Base-by-base conservation (phyloP, 2,888 invertebrate species). In the Leptinotarsa tumamoca region DNA sequence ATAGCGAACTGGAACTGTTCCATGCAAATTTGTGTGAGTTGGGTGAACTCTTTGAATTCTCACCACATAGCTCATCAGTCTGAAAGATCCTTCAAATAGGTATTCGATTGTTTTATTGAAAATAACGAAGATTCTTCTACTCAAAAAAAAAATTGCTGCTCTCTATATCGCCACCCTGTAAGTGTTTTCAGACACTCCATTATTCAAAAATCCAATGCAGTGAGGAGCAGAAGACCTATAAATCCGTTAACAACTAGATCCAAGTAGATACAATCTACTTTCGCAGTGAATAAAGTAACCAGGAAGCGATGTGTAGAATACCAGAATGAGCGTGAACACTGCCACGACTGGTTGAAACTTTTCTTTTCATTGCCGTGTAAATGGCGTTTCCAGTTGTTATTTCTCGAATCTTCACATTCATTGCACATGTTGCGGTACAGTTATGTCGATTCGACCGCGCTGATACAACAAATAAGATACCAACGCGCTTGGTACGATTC, bases 321-420 rank as follows among this genome's bases (percentile, higher is more conserved):
- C 63, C 43, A 70, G 70, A 43, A 43, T 54, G 33, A 58, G 70
- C 43, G 70, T 49, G 56, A 43, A 58, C 49, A 43, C 58, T 56
- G 58, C 58, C 58, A 51, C 54, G 58, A 69, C 50, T 58, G 66
- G 50, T 66, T 51, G 63, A 21, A 66, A 72, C 66, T 72, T 72
- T 72, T 72, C 71, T 66, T 72, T 72, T 72, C 71, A 72, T 72
- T 54, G 71, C 66, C 67, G 52, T 67, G 71, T 72, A 67, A 73
- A 73, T 73, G 68, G 63, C 73, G 17, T 61, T 68, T 51, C 68
- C 58, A 73, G 68, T 61, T 68, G 73, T 67, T 33, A 49, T 27
- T 67, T 73, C 61, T 68, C 56, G 61, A 68, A 67, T 56, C 68
- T 68, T 21, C 67, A 52, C 72, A 72, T 72, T 67, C 72, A 66